Evolutionary conservation across 2,888 invertebrate species (phyloP).

Genomic region (Pammene fasciana): DNA sequence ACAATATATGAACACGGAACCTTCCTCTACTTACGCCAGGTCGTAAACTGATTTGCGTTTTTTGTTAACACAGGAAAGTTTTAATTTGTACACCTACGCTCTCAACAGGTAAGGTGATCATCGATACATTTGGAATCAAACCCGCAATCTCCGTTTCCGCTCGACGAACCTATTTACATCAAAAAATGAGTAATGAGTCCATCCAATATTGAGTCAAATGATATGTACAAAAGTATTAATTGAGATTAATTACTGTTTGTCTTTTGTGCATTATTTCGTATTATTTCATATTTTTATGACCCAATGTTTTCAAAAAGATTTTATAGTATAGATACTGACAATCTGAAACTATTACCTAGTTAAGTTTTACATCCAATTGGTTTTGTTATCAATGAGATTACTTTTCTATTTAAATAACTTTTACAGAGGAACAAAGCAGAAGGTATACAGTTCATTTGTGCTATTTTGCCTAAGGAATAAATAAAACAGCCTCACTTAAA

Average conservation of each 20-base stretch:
- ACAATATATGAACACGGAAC: not conserved
- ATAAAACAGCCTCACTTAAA: no score
- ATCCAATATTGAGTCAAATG: no score
- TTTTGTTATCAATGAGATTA: no score
- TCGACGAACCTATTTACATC: constrained; percentile 30
- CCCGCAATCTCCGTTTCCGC: constrained; percentile 39
- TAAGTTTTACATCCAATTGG: no score
- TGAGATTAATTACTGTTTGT: not conserved
- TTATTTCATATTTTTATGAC: no score
- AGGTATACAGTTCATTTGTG: no score
- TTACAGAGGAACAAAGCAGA: no score
- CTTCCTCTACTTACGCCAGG: not conserved
- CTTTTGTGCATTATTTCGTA: not conserved
- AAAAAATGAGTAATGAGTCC: constrained; percentile 18
- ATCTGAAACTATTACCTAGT: not conserved
- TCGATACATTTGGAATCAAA: constrained; percentile 34
- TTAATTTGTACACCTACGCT: constrained; percentile 10
- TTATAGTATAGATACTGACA: not conserved
- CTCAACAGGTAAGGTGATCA: constrained; percentile 30
- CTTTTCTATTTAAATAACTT: no score
- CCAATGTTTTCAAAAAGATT: no score
- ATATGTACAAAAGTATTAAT: no score
- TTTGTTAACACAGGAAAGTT: constrained; percentile 16
- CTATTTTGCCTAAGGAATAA: no score
- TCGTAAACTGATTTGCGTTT: not conserved